Evolutionary conservation across 2,113 vertebrate genomes (phyloP).

Genomic region (Ophiodon elongatus): DNA sequence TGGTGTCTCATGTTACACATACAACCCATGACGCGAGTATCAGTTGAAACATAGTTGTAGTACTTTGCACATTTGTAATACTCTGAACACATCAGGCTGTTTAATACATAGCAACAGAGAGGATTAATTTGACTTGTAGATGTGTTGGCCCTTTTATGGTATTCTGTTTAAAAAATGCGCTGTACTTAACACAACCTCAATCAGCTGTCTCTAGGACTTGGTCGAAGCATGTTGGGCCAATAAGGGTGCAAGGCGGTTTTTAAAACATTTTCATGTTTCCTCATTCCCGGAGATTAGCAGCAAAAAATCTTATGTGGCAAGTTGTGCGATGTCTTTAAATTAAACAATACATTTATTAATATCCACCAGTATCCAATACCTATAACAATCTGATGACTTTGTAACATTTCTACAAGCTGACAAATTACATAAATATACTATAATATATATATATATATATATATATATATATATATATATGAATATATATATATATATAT

Average conservation of each 20-base stretch:
- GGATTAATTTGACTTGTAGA: neutral
- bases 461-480: too few relatives aligned
- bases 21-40: slow-evolving; percentile 33
- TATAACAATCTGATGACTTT: neutral
- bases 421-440: neutral
- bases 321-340: neutral
- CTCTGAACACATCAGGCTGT: neutral
- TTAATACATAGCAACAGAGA: slow-evolving; percentile 13
- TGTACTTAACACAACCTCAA: neutral
- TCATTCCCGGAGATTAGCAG: neutral
- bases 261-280: neutral
- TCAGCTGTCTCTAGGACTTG: neutral
- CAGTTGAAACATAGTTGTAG: slow-evolving; percentile 14
- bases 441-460: too few relatives aligned
- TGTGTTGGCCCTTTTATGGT: neutral
- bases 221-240: neutral
- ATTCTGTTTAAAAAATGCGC: neutral
- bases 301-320: neutral
- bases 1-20: slow-evolving; percentile 25
- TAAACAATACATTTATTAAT: neutral
- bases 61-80: slow-evolving; percentile 21
- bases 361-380: neutral
- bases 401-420: neutral
- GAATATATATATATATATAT: too few relatives aligned
- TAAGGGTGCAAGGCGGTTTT: neutral